Base-by-base conservation (phyloP, 2,113 vertebrate genomes). In the Sebastes fasciatus region DNA sequence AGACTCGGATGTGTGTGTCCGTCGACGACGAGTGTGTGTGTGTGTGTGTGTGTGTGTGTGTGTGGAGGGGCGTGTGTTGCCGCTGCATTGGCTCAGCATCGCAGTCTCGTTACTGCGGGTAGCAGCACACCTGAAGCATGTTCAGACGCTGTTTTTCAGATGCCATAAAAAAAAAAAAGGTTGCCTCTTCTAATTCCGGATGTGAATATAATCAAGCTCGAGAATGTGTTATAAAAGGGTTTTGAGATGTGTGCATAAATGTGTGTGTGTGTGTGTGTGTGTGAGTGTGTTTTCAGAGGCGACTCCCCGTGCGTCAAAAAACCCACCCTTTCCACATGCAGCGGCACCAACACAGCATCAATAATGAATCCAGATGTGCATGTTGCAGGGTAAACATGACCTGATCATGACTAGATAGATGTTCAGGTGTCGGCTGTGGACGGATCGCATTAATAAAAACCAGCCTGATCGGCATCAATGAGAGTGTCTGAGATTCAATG, bases 31-130 rank as follows among this genome's bases (percentile, higher is more conserved):
- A 21, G 17, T 64, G 74, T 54, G 79, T 60, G 57, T 51, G 74
- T 74, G 11, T 52, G 21, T 74, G 83, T 61, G 79, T 67, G 55
- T 65, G 73, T 72, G 23, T 43, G 65, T 51, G 70, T 69, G 79
- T 60, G 68, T 77, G 88, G 91, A 93, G 93, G 94, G 93, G 94
- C 90, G 95, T 95, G 94, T 92, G 88, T 91, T 87, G 91, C 87
- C 90, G 91, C 93, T 93, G 92, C 93, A 92, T 93, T 92, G 88
- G 91, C 90, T 92, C 91, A 88, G 88, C 88, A 83, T 94, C 91
- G 89, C 88, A 79, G 83, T 80, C 82, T 89, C 60, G 60, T 87
- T 88, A 90, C 91, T 93, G 93, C 93, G 92, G 93, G 90, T 89
- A 84, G 83, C 86, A 34, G 83, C 90, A 90, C 93, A 94, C 93